Percentiles rank a stretch among this genome's conserved stretches.
phyloP scores from a whole-genome alignment of 2,113 vertebrate genomes.

The Balaeniceps rex region DNA sequence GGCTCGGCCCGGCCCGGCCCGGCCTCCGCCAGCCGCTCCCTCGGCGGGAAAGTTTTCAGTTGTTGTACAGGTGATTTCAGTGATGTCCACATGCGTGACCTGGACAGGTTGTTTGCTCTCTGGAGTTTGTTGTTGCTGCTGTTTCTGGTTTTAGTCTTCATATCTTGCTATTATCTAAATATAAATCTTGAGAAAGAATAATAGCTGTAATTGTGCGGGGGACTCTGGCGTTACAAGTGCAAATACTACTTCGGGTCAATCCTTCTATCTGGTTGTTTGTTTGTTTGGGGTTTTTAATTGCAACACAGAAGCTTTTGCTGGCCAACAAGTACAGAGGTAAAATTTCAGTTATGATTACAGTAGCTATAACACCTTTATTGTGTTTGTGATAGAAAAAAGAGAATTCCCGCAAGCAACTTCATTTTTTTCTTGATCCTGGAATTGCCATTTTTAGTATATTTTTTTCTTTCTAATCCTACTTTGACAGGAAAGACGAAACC shows the following conservation, averaged over 20 bases:
- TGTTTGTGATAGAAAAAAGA: not conserved
- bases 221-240: not conserved
- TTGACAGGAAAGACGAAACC: not conserved
- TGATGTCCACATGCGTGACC: not conserved
- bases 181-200: accelerated
- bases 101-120: not conserved
- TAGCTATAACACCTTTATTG: not conserved
- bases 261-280: accelerated
- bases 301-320: not conserved
- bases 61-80: not conserved
- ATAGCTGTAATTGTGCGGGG: too few relatives aligned
- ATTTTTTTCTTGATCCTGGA: not conserved
- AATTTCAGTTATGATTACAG: not conserved
- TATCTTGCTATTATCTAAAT: accelerated
- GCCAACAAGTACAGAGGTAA: not conserved
- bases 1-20: too few relatives aligned
- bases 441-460: not conserved
- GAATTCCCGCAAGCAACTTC: not conserved
- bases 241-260: accelerated
- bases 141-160: not conserved
- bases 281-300: not conserved
- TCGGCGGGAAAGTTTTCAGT: not conserved
- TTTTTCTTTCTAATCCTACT: not conserved
- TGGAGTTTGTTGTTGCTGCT: not conserved
- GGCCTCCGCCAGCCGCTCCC: not conserved